phyloP scores from a whole-genome alignment of 2,113 vertebrate species.

The Bagarius yarrelli region DNA sequence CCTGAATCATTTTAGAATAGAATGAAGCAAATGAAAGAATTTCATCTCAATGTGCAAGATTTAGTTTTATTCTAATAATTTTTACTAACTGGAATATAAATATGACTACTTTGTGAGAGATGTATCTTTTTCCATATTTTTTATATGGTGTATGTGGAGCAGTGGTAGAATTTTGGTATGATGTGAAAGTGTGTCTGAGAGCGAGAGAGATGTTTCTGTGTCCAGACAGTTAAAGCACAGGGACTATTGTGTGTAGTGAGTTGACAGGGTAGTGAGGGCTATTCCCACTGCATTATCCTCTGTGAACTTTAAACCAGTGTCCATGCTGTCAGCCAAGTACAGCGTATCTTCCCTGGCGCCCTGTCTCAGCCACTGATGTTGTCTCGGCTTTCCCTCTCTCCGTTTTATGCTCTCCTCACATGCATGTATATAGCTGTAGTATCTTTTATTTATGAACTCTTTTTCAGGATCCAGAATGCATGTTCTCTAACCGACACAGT shows the following conservation, averaged over 20 bases:
- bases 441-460: conserved; percentile 31
- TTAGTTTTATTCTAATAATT: too few relatives aligned
- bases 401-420: conserved; percentile 19
- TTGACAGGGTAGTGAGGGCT: conserved; percentile 27
- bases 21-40: neutral
- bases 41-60: neutral
- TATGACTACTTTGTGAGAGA: neutral
- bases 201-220: conserved; percentile 32
- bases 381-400: neutral
- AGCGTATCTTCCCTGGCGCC: neutral
- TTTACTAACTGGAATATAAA: neutral
- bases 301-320: conserved; percentile 34
- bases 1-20: neutral
- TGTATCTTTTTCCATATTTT: neutral
- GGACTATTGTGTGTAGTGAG: conserved; percentile 7
- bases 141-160: neutral
- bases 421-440: neutral
- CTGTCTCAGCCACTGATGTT: conserved; percentile 7
- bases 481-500: neutral
- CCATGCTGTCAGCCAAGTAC: conserved; percentile 2
- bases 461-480: conserved; percentile 23
- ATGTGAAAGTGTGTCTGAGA: neutral
- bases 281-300: conserved; percentile 19
- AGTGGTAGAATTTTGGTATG: neutral
- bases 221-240: conserved; percentile 16